phyloP scores from a whole-genome alignment of 2,113 vertebrate genomes.

The Zootoca vivipara region DNA sequence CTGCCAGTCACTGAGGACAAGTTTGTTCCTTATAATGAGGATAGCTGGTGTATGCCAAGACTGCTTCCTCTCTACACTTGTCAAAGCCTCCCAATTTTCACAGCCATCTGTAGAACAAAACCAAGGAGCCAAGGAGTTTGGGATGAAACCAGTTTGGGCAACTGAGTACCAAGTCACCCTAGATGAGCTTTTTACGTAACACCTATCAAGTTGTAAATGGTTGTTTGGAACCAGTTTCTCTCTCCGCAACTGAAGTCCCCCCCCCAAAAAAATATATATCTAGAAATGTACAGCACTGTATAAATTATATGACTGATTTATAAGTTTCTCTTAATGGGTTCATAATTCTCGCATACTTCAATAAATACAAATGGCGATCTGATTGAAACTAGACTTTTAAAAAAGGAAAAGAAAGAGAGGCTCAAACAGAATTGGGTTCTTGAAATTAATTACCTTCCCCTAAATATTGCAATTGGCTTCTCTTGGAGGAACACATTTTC shows the following conservation, averaged over 20 bases:
- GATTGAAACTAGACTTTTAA: conserved; percentile 42
- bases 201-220: neutral
- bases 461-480: conserved; percentile 73
- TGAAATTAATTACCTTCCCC: conserved; percentile 74
- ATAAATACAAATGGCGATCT: conserved; percentile 66
- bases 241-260: neutral
- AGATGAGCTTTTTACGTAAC: neutral
- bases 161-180: neutral
- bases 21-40: no score
- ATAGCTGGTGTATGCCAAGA: no score
- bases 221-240: neutral
- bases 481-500: conserved; percentile 69
- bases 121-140: neutral
- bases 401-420: conserved; percentile 70
- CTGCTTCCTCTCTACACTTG: no score
- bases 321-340: conserved; percentile 8
- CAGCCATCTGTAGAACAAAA: no score
- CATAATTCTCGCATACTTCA: conserved; percentile 24
- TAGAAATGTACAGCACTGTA: neutral
- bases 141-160: neutral
- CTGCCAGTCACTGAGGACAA: neutral
- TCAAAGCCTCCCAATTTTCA: no score
- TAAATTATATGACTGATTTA: conserved; percentile 6
- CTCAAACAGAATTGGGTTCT: conserved; percentile 68
- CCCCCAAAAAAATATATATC: neutral